These are phyloP conservation scores for Remorina albescens DNA, from an alignment of 2,797 vertebrate genomes.

Conservation along the genomic window DNA sequence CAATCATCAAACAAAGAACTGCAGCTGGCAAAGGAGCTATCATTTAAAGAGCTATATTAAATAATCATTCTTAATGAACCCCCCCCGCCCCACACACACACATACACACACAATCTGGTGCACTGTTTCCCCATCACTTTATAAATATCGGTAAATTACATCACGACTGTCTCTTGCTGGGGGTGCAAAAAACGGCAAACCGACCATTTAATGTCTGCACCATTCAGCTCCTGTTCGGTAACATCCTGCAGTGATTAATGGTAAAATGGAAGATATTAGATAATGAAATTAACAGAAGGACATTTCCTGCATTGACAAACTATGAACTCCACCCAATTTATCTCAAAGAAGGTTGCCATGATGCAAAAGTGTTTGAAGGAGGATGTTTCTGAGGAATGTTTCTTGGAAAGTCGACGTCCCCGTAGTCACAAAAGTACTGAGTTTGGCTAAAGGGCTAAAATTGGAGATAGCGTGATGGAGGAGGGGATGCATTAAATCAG, in stretches of 20 bases:
- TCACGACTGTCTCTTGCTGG: not conserved
- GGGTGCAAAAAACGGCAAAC: not conserved
- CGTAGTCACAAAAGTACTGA: conserved; percentile 30
- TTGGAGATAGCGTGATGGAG: conserved; percentile 47
- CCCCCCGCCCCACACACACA: too few species aligned
- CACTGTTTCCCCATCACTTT: conserved; percentile 3
- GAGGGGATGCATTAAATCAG: conserved; percentile 60
- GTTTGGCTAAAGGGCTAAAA: conserved; percentile 30
- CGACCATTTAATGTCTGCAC: not conserved
- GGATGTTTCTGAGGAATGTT: conserved; percentile 45
- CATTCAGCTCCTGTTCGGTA: not conserved
- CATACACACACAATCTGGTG: conserved; percentile 18
- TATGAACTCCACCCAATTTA: not conserved
- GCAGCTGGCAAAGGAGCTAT: conserved; percentile 37
- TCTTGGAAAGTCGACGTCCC: conserved; percentile 49
- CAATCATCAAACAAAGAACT: conserved; percentile 33
- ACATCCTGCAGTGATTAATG: not conserved
- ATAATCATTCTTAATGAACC: conserved; percentile 9
- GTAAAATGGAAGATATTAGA: conserved; percentile 11
- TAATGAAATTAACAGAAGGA: conserved; percentile 12
- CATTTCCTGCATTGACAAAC: conserved; percentile 18
- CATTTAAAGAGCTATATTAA: conserved; percentile 23
- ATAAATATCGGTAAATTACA: conserved; percentile 6
- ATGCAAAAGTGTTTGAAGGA: conserved; percentile 17
- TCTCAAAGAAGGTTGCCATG: not conserved